These are phyloP conservation scores for Syngnathus rostellatus DNA, from an alignment of 2,797 vertebrate genomes.

Conservation along the genomic window DNA sequence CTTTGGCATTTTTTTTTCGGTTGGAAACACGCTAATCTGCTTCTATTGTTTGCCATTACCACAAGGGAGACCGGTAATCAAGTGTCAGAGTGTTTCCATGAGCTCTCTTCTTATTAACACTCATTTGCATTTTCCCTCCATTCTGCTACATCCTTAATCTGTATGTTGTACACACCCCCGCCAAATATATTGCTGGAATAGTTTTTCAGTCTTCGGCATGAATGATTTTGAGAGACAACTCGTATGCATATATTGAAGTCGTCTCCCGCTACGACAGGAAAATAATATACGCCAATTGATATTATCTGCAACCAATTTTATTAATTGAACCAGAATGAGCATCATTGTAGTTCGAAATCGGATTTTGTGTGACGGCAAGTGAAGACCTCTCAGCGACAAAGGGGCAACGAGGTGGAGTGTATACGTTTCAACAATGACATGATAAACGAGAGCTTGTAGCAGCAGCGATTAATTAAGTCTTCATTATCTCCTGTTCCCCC, in stretches of 20 bases:
- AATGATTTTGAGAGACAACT: not conserved
- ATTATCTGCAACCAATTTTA: too few species aligned
- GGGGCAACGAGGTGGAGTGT: slow-evolving; percentile 32
- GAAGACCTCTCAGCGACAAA: slow-evolving; percentile 38
- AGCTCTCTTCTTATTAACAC: slow-evolving; percentile 45
- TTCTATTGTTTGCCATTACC: slow-evolving; percentile 38
- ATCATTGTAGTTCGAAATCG: not conserved
- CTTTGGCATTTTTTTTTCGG: slow-evolving; percentile 23
- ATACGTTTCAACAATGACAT: slow-evolving; percentile 45
- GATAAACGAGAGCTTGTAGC: slow-evolving; percentile 51
- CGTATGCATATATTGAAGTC: not conserved
- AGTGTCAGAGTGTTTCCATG: slow-evolving; percentile 37
- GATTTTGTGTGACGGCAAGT: not conserved
- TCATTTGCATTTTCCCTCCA: slow-evolving; percentile 42
- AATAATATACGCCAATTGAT: too few species aligned
- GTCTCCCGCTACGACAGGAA: not conserved
- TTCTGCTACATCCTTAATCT: slow-evolving; percentile 36
- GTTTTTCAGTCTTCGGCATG: not conserved
- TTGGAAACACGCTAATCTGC: slow-evolving; percentile 42
- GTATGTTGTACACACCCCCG: slow-evolving; percentile 13
- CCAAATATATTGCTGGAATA: not conserved
- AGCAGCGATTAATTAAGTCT: slow-evolving; percentile 59
- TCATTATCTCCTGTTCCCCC: slow-evolving; percentile 56
- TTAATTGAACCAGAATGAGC: too few species aligned
- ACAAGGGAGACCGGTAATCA: slow-evolving; percentile 52